Percentiles rank a stretch among this genome's conserved stretches.
Evolutionary conservation across 2,888 invertebrate genomes (phyloP).

Genomic region (Baccha elongata): DNA sequence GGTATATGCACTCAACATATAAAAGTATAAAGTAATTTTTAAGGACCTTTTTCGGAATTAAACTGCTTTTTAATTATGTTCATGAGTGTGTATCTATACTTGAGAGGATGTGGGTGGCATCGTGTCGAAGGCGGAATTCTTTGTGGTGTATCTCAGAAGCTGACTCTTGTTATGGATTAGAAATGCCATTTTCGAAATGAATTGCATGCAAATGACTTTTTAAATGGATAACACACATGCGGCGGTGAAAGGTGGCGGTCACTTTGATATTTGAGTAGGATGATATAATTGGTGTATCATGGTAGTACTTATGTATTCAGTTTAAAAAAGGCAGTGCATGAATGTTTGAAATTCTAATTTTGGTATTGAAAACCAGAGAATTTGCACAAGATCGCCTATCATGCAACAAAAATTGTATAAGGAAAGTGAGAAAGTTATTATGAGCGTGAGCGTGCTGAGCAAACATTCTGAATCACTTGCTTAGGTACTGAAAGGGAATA

Average conservation of each 20-base stretch:
- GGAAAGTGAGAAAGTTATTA: too few species aligned
- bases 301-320: too few species aligned
- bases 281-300: too few species aligned
- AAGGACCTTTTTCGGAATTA: conserved; percentile 69
- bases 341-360: too few species aligned
- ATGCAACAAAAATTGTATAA: too few species aligned
- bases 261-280: conserved; percentile 32
- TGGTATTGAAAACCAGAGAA: too few species aligned
- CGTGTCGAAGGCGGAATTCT: conserved; percentile 57
- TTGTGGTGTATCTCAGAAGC: conserved; percentile 68
- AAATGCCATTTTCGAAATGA: conserved; percentile 31
- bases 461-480: too few species aligned
- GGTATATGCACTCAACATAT: background rate
- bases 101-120: conserved; percentile 63
- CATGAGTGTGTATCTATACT: conserved; percentile 47
- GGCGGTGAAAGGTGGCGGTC: too few species aligned
- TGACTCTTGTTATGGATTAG: conserved; percentile 54
- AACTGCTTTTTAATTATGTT: conserved; percentile 41
- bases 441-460: too few species aligned
- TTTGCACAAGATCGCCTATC: too few species aligned
- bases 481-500: too few species aligned
- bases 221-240: conserved; percentile 32
- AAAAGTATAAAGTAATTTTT: conserved; percentile 3
- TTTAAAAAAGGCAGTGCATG: too few species aligned
- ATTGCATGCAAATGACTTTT: conserved; percentile 48